phyloP scores from a whole-genome alignment of 1,140 invertebrate genomes.

The Pseudoatta argentina region DNA sequence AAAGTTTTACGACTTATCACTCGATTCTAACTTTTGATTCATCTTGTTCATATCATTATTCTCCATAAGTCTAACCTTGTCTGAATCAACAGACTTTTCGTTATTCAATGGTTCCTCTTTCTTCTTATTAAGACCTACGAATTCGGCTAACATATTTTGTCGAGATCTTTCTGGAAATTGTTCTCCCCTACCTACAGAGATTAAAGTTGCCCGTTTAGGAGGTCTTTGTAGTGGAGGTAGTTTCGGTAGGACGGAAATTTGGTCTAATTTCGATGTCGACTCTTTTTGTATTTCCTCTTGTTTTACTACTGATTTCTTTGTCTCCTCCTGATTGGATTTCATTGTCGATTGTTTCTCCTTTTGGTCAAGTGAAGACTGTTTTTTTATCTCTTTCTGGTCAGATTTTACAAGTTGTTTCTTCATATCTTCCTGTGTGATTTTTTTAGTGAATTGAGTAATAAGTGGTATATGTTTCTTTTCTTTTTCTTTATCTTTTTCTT shows the following conservation, averaged over 20 bases:
- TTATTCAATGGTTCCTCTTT: not conserved
- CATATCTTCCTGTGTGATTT: constrained; percentile 85
- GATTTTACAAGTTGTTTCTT: constrained; percentile 81
- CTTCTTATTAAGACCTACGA: constrained; percentile 47
- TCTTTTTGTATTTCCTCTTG: too few relatives aligned
- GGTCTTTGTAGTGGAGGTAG: constrained; percentile 66
- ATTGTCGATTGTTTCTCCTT: constrained; percentile 41
- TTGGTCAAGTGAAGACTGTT: too few relatives aligned
- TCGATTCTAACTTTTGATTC: not conserved
- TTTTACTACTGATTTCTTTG: constrained; percentile 53
- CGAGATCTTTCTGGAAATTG: constrained; percentile 75
- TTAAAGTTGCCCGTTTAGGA: constrained; percentile 80
- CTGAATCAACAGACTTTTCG: not conserved
- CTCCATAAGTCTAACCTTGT: constrained; percentile 1
- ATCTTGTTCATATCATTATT: not conserved
- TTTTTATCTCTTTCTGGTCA: constrained; percentile 32
- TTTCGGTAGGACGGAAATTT: not conserved
- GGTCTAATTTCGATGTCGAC: not conserved
- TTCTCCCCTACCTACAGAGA: constrained; percentile 79
- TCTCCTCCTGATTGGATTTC: not conserved
- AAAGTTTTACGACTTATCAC: not conserved
- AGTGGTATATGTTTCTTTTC: constrained; percentile 85
- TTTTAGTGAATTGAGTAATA: constrained; percentile 88
- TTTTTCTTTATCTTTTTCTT: constrained; percentile 72
- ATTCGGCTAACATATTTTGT: constrained; percentile 73